Base-by-base conservation (phyloP, 2,797 vertebrate species). In the Sebastes minor region DNA sequence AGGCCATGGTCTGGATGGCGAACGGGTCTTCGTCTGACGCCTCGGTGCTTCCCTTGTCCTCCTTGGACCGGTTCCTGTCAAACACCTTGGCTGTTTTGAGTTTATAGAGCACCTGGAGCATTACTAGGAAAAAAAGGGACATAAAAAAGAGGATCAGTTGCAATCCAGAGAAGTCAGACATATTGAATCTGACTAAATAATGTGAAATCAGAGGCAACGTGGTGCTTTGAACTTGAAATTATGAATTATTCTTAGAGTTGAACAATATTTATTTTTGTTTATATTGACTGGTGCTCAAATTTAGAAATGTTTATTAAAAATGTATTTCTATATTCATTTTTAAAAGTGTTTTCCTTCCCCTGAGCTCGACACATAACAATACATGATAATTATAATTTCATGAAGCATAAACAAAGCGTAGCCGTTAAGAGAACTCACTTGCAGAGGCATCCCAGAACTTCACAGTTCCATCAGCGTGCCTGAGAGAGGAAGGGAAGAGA, bases 381-480 rank as follows among this genome's bases (percentile, higher is more conserved):
- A 18, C 42, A 46, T 46, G 0, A 46, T 46, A 46, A 33, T 52
- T 18, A 14, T 9, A 38, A 66, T 53, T 27, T 33, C 42, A 5
- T 33, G 38, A 57, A 25, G 30, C 22, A 52, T 59, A 46, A 66
- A 75, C 27, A 57, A 42, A 72, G 27, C 27, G 5, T 27, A 27
- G 27, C 7, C 1, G 3, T 11, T 25, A 8, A 62, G 49, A 23
- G 32, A 62, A 97, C 98, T 95, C 94, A 99, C 99, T 99, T 96
- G 98, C 98, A 94, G 98, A 99, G 53, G 99, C 99, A 95, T 99
- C 99, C 99, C 99, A 99, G 94, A 99, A 99, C 93, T 99, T 99
- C 92, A 99, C 93, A 72, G 98, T 98, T 87, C 99, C 99, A 95
- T 99, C 99, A 89, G 99, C 99, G 92, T 99, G 99, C 86, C 99